These are phyloP conservation scores for Caiman crocodilus DNA, from an alignment of 2,797 vertebrate genomes.

Conservation along the genomic window DNA sequence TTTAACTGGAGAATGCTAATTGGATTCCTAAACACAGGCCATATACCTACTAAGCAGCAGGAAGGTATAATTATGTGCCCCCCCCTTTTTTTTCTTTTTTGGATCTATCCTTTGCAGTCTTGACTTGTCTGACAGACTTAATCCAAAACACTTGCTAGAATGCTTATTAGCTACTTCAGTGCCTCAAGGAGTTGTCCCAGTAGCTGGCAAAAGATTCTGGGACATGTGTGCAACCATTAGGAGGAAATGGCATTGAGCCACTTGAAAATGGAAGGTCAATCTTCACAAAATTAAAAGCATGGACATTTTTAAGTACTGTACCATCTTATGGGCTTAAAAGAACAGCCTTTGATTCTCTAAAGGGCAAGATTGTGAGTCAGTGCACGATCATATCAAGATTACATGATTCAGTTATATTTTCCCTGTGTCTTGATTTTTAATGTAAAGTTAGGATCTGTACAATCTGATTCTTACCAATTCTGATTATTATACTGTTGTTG, in stretches of 20 bases:
- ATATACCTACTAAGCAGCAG: not conserved
- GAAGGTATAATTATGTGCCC: not conserved
- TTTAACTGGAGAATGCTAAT: not conserved
- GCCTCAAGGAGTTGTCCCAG: not conserved
- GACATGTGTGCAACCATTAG: not conserved
- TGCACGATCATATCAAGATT: not conserved
- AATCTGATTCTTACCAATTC: not conserved
- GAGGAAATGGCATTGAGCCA: not conserved
- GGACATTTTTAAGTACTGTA: too few relatives aligned
- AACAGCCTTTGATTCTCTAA: too few relatives aligned
- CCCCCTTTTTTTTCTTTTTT: not conserved
- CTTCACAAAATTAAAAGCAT: not conserved
- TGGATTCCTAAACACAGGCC: not conserved
- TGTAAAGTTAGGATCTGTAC: not conserved
- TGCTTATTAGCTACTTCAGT: not conserved
- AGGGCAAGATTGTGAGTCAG: not conserved
- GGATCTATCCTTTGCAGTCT: fast-evolving
- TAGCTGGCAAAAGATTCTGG: not conserved
- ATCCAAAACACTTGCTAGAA: not conserved
- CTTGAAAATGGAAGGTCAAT: not conserved
- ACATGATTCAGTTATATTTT: not conserved
- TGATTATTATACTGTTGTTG: too few relatives aligned
- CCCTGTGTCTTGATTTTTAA: not conserved
- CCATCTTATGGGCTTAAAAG: too few relatives aligned
- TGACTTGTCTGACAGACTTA: not conserved